These are phyloP conservation scores for Mesitornis unicolor DNA, from an alignment of 2,113 vertebrate genomes.

Conservation along the genomic window DNA sequence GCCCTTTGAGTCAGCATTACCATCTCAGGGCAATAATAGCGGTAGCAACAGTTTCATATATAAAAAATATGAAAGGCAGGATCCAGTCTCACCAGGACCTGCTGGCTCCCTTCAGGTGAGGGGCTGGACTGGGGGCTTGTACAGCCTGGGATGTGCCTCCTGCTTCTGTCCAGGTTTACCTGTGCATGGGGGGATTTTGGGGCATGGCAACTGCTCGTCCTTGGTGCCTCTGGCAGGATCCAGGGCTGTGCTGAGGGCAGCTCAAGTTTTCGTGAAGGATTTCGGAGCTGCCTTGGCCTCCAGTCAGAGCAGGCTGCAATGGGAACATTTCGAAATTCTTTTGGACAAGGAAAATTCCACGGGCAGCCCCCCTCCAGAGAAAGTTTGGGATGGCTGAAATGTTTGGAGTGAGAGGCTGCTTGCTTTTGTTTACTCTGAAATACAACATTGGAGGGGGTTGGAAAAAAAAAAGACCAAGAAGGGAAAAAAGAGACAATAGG, in stretches of 20 bases:
- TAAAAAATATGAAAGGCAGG: background rate
- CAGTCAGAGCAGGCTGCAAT: constrained; percentile 21
- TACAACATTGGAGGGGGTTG: background rate
- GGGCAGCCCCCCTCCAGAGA: constrained; percentile 47
- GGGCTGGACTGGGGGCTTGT: background rate
- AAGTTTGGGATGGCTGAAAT: constrained; percentile 66
- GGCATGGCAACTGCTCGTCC: background rate
- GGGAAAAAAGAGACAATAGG: constrained; percentile 22
- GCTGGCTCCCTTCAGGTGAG: background rate
- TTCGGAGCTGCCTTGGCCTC: constrained; percentile 30
- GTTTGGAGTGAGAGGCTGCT: constrained; percentile 51
- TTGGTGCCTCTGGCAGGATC: rapidly evolving
- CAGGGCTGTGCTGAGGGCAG: background rate
- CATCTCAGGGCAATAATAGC: background rate
- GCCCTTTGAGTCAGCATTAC: background rate
- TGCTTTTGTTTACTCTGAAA: constrained; percentile 59
- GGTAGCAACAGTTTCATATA: background rate
- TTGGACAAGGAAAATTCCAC: constrained; percentile 56
- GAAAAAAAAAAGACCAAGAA: background rate
- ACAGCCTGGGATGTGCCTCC: background rate
- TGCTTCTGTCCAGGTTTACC: background rate
- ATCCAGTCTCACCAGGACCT: background rate
- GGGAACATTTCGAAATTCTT: constrained; percentile 66
- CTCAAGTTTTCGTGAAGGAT: background rate
- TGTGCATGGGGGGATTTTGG: background rate